Evolutionary conservation across 1,140 invertebrate species (phyloP).

Genomic region (Bemisia tabaci): DNA sequence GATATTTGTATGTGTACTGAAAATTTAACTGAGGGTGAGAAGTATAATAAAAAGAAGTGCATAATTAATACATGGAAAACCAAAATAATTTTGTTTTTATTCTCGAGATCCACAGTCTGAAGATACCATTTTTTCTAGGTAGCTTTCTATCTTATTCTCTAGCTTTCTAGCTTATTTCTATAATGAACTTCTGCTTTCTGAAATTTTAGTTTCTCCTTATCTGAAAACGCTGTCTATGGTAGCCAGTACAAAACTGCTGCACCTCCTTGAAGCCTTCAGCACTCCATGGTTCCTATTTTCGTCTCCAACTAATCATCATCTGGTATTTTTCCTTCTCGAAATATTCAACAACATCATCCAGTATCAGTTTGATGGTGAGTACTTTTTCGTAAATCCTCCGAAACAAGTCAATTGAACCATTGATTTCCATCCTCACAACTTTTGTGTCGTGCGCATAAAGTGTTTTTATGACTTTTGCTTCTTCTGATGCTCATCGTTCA

Average conservation of each 20-base stretch:
- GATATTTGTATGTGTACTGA: too few species aligned
- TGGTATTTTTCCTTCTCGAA: slow-evolving; percentile 96
- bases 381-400: neutral
- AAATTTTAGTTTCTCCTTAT: slow-evolving; percentile 84
- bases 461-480: neutral
- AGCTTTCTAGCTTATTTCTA: too few species aligned
- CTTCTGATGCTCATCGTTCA: neutral
- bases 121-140: too few species aligned
- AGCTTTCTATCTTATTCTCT: too few species aligned
- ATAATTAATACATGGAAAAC: too few species aligned
- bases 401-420: too few species aligned
- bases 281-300: slow-evolving; percentile 98
- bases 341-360: slow-evolving; percentile 99
- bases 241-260: slow-evolving; percentile 90
- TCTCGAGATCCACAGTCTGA: too few species aligned
- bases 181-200: too few species aligned
- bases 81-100: too few species aligned
- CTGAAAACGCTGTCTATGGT: slow-evolving; percentile 99
- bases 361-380: slow-evolving; percentile 96
- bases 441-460: neutral
- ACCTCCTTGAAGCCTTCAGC: slow-evolving; percentile 95
- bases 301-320: slow-evolving; percentile 89
- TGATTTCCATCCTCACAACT: slow-evolving; percentile 3
- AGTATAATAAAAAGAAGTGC: too few species aligned
- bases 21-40: too few species aligned